Conservation (phyloP, 2,888 invertebrate species). For the Mactromeris polynyma region DNA sequence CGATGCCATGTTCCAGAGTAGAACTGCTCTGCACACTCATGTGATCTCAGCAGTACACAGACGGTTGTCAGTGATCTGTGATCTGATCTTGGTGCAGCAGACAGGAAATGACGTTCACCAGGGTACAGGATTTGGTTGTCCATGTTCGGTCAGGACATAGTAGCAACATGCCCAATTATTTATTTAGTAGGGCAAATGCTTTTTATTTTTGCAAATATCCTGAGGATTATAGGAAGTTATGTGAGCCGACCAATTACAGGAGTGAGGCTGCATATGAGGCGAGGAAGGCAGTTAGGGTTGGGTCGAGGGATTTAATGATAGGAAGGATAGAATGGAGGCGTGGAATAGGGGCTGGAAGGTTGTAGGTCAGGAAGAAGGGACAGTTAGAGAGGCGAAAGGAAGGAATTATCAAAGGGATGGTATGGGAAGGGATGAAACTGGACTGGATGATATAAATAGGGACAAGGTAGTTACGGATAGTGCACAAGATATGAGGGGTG, state of each 20-base stretch:
- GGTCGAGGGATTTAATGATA: conserved; percentile 28
- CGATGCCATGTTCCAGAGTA: conserved; percentile 23
- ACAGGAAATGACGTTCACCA: conserved; percentile 29
- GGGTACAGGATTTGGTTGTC: conserved; percentile 30
- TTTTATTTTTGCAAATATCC: conserved; percentile 43
- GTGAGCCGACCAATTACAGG: not conserved
- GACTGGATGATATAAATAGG: no score
- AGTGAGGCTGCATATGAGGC: conserved; percentile 31
- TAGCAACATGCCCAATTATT: not conserved
- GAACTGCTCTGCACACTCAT: conserved; percentile 25
- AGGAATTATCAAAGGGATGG: no score
- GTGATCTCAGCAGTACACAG: conserved; percentile 19
- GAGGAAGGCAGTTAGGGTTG: conserved; percentile 36
- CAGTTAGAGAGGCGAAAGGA: no score
- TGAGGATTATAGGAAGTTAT: conserved; percentile 41
- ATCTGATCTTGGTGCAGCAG: conserved; percentile 51
- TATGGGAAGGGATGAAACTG: no score
- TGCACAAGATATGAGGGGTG: no score
- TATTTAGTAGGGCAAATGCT: conserved; percentile 23
- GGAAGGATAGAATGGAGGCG: conserved; percentile 29
- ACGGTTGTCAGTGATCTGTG: conserved; percentile 30
- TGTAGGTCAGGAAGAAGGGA: no score
- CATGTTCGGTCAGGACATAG: conserved; percentile 23
- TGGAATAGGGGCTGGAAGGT: conserved; percentile 47
- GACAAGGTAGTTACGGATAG: no score